A percentile compares a stretch with the other conserved stretches of the same genome.
These are phyloP conservation scores for Zelleria hepariella DNA, from an alignment of 2,888 invertebrate species.

Conservation along the genomic window DNA sequence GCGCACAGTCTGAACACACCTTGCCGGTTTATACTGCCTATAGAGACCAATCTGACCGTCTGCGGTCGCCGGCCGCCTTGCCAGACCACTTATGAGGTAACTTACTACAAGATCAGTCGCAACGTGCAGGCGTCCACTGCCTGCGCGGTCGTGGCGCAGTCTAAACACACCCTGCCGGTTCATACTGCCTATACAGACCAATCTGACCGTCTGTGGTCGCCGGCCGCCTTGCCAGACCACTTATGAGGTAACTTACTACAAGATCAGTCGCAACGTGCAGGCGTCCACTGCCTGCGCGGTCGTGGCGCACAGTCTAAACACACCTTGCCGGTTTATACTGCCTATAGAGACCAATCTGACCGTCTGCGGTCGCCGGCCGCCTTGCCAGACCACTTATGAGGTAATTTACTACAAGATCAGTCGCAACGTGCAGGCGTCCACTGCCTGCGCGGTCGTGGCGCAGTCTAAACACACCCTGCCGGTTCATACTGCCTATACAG, in stretches of 20 bases:
- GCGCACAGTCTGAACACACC: constrained; percentile 69
- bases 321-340: constrained; percentile 72
- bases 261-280: constrained; percentile 71
- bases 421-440: constrained; percentile 64
- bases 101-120: constrained; percentile 74
- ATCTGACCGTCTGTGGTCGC: constrained; percentile 72
- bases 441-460: constrained; percentile 76
- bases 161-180: constrained; percentile 71
- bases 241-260: constrained; percentile 64
- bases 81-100: constrained; percentile 71
- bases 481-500: constrained; percentile 72
- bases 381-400: constrained; percentile 71
- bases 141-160: constrained; percentile 73
- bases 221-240: constrained; percentile 64
- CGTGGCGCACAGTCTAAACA: constrained; percentile 67
- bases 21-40: constrained; percentile 69
- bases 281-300: constrained; percentile 74
- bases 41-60: constrained; percentile 74
- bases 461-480: constrained; percentile 67
- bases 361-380: constrained; percentile 67
- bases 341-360: constrained; percentile 75
- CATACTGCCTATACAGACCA: constrained; percentile 73
- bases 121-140: constrained; percentile 67
- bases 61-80: constrained; percentile 69
- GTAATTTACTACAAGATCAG: constrained; percentile 73